Evolutionary conservation across 2,797 vertebrate genomes (phyloP), one percentile per base, ranked within the genome.

Genomic region (Phaenicophaeus curvirostris): DNA sequence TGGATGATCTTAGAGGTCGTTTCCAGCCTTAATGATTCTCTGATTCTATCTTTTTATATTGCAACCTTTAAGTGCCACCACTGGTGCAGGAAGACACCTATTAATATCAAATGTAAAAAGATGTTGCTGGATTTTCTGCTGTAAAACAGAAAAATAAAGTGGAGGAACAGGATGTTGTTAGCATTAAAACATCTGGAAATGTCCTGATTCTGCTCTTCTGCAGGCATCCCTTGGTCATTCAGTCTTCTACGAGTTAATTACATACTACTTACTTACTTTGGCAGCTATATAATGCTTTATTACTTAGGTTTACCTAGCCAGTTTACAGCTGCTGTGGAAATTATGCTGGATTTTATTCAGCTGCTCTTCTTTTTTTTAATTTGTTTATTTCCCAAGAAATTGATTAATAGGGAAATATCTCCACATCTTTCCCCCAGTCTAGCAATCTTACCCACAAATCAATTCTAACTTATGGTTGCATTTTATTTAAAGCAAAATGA

Each of bases 401-500:
- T 78, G 82, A 81, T 89, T 89, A 7, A 68, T 58, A 55, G 73
- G 54, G 41, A 95, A 95, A 87, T 75, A 78, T 41, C 27, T 87
- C 65, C 27, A 44, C 42, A 27, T 16, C 20, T 88, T 82, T 81
- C 2, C 3, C 8, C 48, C 12, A 82, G 51, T 75, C 66, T 55
- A 84, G 46, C 51, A 88, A 75, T 72, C 61, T 89, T 72, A 78
- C 20, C 20, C 66, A 59, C 39, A 91, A 85, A 87, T 83, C 87
- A 92, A 92, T 94, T 86, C 48, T 63, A 88, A 73, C 15, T 13
- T 59, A 31, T 39, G 46, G 75, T 37, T 83, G 59, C 42, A 83
- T 89, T 93, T 87, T 91, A 55, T 93, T 90, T 84, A 62, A 73
- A 94, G 28, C n/a, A 93, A 93, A 96, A 90, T 75, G 28, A 91